Conservation (phyloP, 2,113 vertebrate genomes). For the Thalassoma bifasciatum region DNA sequence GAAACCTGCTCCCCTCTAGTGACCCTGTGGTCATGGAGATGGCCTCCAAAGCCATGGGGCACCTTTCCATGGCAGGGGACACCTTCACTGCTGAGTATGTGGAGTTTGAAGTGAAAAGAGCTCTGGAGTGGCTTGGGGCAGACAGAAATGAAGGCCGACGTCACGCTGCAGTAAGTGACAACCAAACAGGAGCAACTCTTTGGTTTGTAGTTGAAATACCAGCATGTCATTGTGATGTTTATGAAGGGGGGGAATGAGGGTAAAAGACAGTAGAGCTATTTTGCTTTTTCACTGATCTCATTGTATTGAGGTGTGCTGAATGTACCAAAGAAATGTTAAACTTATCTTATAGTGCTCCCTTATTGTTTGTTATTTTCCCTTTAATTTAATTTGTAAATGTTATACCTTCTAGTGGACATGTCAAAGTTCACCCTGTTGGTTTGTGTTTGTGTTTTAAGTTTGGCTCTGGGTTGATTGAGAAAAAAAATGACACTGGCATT, state of each 20-base stretch:
- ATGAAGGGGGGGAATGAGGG: constrained; percentile 29
- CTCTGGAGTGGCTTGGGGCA: constrained; percentile 97
- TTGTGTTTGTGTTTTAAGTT: too few species aligned
- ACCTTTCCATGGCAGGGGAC: constrained; percentile 97
- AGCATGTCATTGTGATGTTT: constrained; percentile 20
- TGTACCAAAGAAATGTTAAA: too few species aligned
- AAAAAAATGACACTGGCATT: too few species aligned
- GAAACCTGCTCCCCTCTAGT: constrained; percentile 96
- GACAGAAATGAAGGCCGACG: constrained; percentile 97
- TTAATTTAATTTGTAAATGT: too few species aligned
- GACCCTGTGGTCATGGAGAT: constrained; percentile 98
- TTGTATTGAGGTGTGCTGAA: not conserved
- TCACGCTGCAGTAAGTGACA: constrained; percentile 91
- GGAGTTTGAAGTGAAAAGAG: constrained; percentile 98
- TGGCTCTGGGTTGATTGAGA: too few species aligned
- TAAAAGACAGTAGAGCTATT: not conserved
- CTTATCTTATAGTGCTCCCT: too few species aligned
- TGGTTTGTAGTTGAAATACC: constrained; percentile 58
- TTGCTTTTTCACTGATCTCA: not conserved
- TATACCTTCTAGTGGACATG: too few species aligned
- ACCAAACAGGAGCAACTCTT: not conserved
- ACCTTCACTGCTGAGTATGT: constrained; percentile 98
- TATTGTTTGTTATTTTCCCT: too few species aligned
- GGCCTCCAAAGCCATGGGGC: constrained; percentile 97
- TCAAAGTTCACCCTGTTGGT: too few species aligned